phyloP scores from a whole-genome alignment of 30 jellyfish, hydroid and myxozoan species.

The Sanderia malayensis region DNA sequence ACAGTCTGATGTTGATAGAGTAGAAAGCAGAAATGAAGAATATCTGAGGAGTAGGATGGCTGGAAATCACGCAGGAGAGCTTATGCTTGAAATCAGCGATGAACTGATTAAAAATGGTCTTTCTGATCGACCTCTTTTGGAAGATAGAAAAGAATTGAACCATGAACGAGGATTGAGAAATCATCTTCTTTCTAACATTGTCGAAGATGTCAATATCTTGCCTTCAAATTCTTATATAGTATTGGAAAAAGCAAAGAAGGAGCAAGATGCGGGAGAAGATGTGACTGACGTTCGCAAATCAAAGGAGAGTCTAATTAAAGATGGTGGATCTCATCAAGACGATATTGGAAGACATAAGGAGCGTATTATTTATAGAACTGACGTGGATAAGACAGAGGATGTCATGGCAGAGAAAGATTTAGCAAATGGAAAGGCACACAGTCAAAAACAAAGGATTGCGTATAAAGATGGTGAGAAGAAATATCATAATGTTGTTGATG shows the following conservation, averaged over 20 bases:
- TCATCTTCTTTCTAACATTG: not conserved
- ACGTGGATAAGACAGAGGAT: not conserved
- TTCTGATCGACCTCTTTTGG: not conserved
- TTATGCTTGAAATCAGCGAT: conserved; percentile 6
- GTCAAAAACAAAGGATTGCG: not conserved
- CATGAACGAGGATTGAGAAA: no score
- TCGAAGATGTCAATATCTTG: not conserved
- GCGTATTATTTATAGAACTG: not conserved
- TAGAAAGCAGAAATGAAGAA: conserved; percentile 38
- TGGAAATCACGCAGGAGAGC: not conserved
- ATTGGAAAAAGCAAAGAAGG: not conserved
- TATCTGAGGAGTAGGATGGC: not conserved
- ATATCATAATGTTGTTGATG: not conserved
- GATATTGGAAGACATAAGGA: not conserved
- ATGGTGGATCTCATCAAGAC: not conserved
- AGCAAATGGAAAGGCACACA: not conserved
- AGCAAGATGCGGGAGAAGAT: not conserved
- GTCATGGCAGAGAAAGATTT: not conserved
- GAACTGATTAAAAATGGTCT: conserved; percentile 22
- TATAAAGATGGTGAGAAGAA: not conserved
- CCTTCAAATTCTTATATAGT: not conserved
- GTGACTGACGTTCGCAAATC: not conserved
- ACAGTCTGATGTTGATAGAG: conserved; percentile 45
- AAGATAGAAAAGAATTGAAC: not conserved
- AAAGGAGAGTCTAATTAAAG: not conserved